These are phyloP conservation scores for Noctua comes DNA, from an alignment of 2,888 invertebrate genomes.

Conservation along the genomic window DNA sequence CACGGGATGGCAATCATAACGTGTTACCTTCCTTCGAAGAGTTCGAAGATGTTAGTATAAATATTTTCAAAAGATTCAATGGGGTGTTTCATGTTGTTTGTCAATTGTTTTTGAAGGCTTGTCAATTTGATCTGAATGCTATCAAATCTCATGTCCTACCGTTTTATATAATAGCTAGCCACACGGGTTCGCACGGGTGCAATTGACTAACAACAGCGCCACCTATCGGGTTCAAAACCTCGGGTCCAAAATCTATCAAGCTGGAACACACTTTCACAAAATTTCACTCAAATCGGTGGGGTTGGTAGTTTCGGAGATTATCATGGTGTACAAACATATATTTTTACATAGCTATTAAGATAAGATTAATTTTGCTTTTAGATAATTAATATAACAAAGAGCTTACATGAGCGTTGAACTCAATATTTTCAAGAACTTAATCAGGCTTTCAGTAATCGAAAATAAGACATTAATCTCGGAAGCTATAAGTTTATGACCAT, in stretches of 20 bases:
- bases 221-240: not conserved
- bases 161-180: not conserved
- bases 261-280: not conserved
- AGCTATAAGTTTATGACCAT: not conserved
- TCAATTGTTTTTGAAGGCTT: not conserved
- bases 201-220: no score
- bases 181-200: not conserved
- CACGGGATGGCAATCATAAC: conserved; percentile 25
- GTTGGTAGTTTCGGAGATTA: not conserved
- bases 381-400: not conserved
- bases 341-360: not conserved
- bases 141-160: not conserved
- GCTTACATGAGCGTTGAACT: not conserved
- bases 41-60: not conserved
- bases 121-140: not conserved
- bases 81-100: not conserved
- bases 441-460: not conserved
- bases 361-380: not conserved
- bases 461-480: not conserved
- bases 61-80: not conserved
- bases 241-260: not conserved
- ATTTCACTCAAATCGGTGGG: not conserved
- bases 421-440: not conserved
- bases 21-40: conserved; percentile 1
- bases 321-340: not conserved